These are phyloP conservation scores for Encarsia formosa DNA, from an alignment of 2,888 invertebrate species.

Conservation along the genomic window DNA sequence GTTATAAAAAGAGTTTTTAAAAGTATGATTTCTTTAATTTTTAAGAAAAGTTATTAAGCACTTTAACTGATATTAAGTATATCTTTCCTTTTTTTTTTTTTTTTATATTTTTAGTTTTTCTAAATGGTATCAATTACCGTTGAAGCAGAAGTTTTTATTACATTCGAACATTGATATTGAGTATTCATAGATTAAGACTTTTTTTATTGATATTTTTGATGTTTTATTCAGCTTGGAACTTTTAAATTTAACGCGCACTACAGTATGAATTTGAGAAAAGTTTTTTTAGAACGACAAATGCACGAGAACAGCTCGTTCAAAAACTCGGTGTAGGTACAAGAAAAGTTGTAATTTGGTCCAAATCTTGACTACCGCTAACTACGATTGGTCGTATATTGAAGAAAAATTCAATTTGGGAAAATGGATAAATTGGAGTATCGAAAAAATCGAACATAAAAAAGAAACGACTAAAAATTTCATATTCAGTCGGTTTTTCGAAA, in stretches of 20 bases:
- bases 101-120: not conserved
- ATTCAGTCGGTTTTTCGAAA: conserved; percentile 12
- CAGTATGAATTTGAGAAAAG: conserved; percentile 7
- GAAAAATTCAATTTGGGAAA: conserved; percentile 20
- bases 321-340: conserved; percentile 11
- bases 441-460: conserved; percentile 10
- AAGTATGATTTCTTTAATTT: conserved; percentile 12
- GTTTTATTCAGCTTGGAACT: conserved; percentile 13
- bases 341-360: conserved; percentile 35
- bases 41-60: conserved; percentile 5
- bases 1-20: conserved; percentile 8
- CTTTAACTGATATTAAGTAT: conserved; percentile 4
- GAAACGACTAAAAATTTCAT: conserved; percentile 1
- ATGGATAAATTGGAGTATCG: conserved; percentile 22
- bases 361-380: conserved; percentile 27
- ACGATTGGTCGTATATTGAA: conserved; percentile 25
- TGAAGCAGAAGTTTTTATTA: not conserved
- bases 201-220: conserved; percentile 11
- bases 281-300: conserved; percentile 12
- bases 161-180: conserved; percentile 2
- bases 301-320: conserved; percentile 15
- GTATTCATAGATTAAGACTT: not conserved
- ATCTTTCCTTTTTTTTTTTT: conserved; percentile 1
- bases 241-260: conserved; percentile 7
- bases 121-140: not conserved